Evolutionary conservation across 2,113 vertebrate genomes (phyloP), one percentile per base, ranked within the genome.

Genomic region (Dasyurus viverrinus): DNA sequence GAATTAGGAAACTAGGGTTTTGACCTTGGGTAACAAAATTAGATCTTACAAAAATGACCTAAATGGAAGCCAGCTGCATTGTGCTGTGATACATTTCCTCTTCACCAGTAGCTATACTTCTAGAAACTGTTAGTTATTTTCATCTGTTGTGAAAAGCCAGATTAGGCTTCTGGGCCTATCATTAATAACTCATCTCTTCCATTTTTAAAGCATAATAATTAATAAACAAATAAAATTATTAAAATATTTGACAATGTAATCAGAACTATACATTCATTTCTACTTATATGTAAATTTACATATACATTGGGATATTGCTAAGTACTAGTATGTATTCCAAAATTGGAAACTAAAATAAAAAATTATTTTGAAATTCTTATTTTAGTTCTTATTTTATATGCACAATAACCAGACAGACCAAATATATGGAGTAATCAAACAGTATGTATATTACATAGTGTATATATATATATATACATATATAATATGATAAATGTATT

Each of bases 161-260:
- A 84, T 92, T 90, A 95, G 16, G n/a, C 76, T 53, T 94, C 0
- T 68, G 42, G 95, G n/a, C 54, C 1, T 68, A 90, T 93, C 46
- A 55, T 50, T 48, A 53, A 91, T 10, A 46, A 27, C 96, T 94
- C 26, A 93, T 91, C 57, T 93, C 22, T 84, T 91, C 92, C 24
- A 68, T 48, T 46, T 92, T 95, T 95, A 91, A 94, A 89, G 27
- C 23, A 47, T 47, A 47, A 47, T 47, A 47, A 47, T 47, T 47
- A 47, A 47, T 47, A 53, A 68, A 50, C 60, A 54, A n/a, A n/a
- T n/a, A n/a, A 96, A 92, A 94, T 93, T 95, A 96, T 60, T 84
- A 92, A 96, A 97, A 91, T 94, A 91, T 93, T 96, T 92, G 94
- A 92, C 53, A 90, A 36, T 42, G 96, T 84, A 92, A 92, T 53